phyloP scores from a whole-genome alignment of 1,140 invertebrate genomes.

The Dryas iulia region DNA sequence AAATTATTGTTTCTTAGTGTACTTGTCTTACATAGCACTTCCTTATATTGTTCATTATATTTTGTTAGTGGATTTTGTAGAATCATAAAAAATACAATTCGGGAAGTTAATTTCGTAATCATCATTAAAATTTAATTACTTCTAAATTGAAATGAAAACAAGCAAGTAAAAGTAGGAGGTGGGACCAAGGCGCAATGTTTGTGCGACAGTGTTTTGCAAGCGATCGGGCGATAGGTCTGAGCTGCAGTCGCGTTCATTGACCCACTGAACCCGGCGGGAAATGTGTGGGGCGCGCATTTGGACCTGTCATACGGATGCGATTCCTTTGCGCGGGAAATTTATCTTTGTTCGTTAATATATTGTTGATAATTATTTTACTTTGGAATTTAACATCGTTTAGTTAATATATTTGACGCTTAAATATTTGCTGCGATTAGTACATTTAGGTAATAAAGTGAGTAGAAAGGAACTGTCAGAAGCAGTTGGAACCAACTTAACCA shows the following conservation, averaged over 20 bases:
- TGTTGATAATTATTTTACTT: background rate
- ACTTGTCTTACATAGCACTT: too few relatives aligned
- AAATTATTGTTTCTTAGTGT: too few relatives aligned
- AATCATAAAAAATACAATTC: background rate
- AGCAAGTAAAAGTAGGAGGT: conserved; percentile 20
- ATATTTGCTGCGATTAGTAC: background rate
- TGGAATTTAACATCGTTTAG: background rate
- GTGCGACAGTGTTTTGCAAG: conserved; percentile 61
- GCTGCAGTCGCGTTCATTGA: conserved; percentile 61
- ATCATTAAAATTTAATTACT: background rate
- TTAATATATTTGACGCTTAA: background rate
- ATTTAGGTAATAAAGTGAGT: background rate
- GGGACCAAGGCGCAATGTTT: conserved; percentile 37
- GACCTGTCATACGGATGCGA: conserved; percentile 38
- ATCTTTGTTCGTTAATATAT: conserved; percentile 4
- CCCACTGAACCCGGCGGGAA: conserved; percentile 70
- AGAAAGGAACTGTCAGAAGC: background rate
- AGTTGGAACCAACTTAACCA: background rate
- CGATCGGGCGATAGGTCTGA: conserved; percentile 61
- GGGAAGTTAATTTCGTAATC: background rate
- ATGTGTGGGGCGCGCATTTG: conserved; percentile 38
- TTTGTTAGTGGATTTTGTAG: background rate
- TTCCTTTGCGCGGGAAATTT: conserved; percentile 34
- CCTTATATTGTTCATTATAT: background rate
- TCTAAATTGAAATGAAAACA: conserved; percentile 16